A percentile compares a stretch with the other conserved stretches of the same genome.
phyloP scores from a whole-genome alignment of 2,888 invertebrate species.

The Ormyrus pomaceus region DNA sequence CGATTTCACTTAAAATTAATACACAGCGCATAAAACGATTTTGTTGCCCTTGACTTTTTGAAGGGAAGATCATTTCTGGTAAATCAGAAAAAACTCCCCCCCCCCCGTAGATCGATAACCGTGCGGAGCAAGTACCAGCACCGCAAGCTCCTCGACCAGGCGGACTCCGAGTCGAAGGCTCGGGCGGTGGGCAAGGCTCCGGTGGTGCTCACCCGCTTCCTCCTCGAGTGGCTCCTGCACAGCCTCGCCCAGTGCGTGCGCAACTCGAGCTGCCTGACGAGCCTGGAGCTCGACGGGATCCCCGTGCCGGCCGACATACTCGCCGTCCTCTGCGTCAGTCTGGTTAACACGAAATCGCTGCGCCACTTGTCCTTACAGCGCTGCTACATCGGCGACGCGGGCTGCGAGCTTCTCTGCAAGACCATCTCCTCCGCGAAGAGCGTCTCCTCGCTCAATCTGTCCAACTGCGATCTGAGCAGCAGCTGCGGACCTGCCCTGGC shows the following conservation, averaged over 20 bases:
- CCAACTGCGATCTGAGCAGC: constrained; percentile 82
- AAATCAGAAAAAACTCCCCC: too few relatives aligned
- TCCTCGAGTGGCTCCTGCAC: constrained; percentile 82
- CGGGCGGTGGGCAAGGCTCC: constrained; percentile 81
- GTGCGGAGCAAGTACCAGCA: constrained; percentile 81
- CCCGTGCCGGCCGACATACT: constrained; percentile 83
- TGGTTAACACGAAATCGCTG: constrained; percentile 81
- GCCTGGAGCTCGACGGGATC: constrained; percentile 83
- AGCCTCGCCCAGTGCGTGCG: constrained; percentile 81
- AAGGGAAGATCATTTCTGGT: too few relatives aligned
- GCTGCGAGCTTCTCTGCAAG: constrained; percentile 84
- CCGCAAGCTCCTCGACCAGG: constrained; percentile 77
- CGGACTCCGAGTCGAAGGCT: constrained; percentile 80
- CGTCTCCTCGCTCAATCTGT: constrained; percentile 82
- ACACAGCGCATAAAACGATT: too few relatives aligned
- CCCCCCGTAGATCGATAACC: constrained; percentile 72
- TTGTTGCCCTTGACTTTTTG: too few relatives aligned
- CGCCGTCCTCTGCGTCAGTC: constrained; percentile 79
- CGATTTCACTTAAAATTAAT: too few relatives aligned
- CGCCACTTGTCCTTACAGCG: constrained; percentile 83
- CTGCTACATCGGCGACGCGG: constrained; percentile 83
- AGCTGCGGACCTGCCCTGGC: constrained; percentile 82
- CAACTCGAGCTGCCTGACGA: constrained; percentile 80
- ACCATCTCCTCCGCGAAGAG: constrained; percentile 82
- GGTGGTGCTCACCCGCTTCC: constrained; percentile 83